Evolutionary conservation across 2,113 vertebrate genomes (phyloP).

Genomic region (Fukomys damarensis): DNA sequence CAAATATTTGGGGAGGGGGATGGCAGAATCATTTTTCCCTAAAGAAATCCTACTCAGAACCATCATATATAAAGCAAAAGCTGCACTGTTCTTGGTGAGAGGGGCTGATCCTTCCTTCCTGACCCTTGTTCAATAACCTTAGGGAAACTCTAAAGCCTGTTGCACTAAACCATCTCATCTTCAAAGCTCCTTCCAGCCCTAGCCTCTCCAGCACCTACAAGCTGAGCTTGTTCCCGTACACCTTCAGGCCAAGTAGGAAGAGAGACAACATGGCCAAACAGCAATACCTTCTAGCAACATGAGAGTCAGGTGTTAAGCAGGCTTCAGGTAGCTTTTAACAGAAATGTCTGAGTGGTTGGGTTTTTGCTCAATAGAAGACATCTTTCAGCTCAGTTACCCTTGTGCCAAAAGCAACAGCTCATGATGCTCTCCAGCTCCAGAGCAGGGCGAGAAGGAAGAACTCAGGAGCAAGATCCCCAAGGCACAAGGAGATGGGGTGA

Average conservation of each 20-base stretch:
- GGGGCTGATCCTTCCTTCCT: not conserved
- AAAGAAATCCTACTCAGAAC: not conserved
- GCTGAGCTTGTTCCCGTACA: not conserved
- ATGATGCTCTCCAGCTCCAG: not conserved
- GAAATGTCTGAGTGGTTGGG: not conserved
- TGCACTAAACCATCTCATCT: not conserved
- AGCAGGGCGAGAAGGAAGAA: not conserved
- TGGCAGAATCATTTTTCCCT: not conserved
- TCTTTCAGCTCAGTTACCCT: constrained; percentile 1
- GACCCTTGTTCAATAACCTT: not conserved
- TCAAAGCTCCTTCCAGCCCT: not conserved
- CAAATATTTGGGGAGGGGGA: not conserved
- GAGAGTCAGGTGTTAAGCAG: not conserved
- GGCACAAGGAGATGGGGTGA: not conserved
- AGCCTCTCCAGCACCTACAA: not conserved
- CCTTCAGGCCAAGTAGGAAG: not conserved
- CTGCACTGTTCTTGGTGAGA: not conserved
- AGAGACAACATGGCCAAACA: not conserved
- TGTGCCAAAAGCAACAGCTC: not conserved
- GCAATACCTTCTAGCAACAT: not conserved
- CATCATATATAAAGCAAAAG: not conserved
- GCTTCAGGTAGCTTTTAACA: not conserved
- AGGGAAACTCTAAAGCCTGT: not conserved
- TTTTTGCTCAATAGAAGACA: not conserved
- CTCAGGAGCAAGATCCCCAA: not conserved